Percentiles rank a stretch among this genome's conserved stretches.
phyloP scores from a whole-genome alignment of 2,797 vertebrate genomes.

The Chromobotia macracanthus region DNA sequence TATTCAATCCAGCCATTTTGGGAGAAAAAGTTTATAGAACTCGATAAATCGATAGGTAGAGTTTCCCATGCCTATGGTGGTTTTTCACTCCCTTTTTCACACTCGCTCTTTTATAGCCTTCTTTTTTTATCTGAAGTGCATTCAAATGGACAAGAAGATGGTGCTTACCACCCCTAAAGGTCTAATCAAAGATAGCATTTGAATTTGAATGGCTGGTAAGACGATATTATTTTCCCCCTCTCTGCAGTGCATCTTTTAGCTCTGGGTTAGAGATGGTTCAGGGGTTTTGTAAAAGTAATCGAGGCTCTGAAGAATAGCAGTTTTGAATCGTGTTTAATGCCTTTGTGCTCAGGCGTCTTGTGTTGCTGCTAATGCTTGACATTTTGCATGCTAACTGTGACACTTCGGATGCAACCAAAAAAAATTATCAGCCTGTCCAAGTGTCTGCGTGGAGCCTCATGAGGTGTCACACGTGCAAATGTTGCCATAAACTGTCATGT shows the following conservation, averaged over 20 bases:
- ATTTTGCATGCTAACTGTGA: constrained; percentile 33
- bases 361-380: constrained; percentile 31
- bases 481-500: constrained; percentile 3
- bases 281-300: constrained; percentile 8
- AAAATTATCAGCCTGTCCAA: background rate
- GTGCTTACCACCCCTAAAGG: constrained; percentile 13
- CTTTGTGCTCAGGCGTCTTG: constrained; percentile 38
- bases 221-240: constrained; percentile 46
- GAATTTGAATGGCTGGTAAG: constrained; percentile 52
- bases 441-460: background rate
- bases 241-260: constrained; percentile 24
- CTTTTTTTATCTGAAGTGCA: background rate
- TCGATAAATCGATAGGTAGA: constrained; percentile 10
- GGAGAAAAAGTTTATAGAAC: constrained; percentile 27
- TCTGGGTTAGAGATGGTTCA: constrained; percentile 40
- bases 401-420: constrained; percentile 13
- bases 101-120: background rate
- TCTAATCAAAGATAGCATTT: constrained; percentile 51
- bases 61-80: constrained; percentile 8
- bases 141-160: constrained; percentile 10
- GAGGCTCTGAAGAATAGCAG: constrained; percentile 21
- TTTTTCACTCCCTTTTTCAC: background rate
- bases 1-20: constrained; percentile 46
- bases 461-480: background rate
- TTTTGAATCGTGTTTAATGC: constrained; percentile 25